Evolutionary conservation across 2,888 invertebrate genomes (phyloP).

Genomic region (Flexamia atlantica): DNA sequence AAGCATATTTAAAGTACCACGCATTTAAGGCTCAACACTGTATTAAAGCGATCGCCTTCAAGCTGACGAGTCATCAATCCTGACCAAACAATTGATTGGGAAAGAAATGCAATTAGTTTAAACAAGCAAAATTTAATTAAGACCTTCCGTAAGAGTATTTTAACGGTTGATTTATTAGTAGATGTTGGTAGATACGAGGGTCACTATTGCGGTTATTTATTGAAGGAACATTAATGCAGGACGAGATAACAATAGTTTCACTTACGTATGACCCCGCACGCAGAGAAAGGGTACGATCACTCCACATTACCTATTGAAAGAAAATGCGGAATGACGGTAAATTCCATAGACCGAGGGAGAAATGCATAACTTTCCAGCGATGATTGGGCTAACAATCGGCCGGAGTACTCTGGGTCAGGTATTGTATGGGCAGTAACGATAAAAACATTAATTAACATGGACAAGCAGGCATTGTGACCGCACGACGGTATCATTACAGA

Average conservation of each 20-base stretch:
- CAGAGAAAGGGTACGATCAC: constrained; percentile 10
- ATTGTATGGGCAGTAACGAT: constrained; percentile 38
- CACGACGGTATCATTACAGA: constrained; percentile 9
- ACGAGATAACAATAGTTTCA: not conserved
- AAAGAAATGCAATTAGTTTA: too few relatives aligned
- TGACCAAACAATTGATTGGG: too few relatives aligned
- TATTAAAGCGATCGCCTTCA: too few relatives aligned
- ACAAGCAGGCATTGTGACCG: constrained; percentile 9
- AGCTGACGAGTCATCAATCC: too few relatives aligned
- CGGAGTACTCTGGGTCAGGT: not conserved
- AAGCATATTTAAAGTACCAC: too few relatives aligned
- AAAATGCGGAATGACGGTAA: constrained; percentile 29
- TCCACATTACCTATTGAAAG: not conserved
- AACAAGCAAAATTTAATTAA: too few relatives aligned
- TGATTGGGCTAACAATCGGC: not conserved
- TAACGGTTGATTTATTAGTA: too few relatives aligned
- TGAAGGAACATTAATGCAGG: too few relatives aligned
- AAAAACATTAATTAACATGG: constrained; percentile 46
- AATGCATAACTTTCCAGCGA: constrained; percentile 21
- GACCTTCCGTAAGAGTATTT: too few relatives aligned
- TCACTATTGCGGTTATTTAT: too few relatives aligned
- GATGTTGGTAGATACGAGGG: too few relatives aligned
- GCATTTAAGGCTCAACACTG: too few relatives aligned
- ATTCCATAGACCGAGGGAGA: constrained; percentile 31
- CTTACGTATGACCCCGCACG: not conserved